A percentile compares a stretch with the other conserved stretches of the same genome.
Evolutionary conservation across 2,888 invertebrate species (phyloP).

Genomic region (Deroplatys truncata): DNA sequence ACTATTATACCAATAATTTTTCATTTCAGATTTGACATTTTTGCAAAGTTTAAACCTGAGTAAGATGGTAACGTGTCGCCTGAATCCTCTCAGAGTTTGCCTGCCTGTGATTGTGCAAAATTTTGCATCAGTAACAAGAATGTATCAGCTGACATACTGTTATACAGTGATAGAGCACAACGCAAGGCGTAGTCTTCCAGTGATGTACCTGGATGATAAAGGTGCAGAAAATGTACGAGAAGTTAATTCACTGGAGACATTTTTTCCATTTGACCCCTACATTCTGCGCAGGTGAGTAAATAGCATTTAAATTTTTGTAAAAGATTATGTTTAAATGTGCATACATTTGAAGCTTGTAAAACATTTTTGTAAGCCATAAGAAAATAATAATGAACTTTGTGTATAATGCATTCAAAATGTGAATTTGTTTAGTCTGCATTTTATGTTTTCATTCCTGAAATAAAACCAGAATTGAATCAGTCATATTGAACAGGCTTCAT

Average conservation of each 20-base stretch:
- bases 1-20: constrained; percentile 23
- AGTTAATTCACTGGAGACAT: constrained; percentile 56
- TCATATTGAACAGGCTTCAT: too few relatives aligned
- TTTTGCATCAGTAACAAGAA: constrained; percentile 75
- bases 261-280: constrained; percentile 92
- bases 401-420: background rate
- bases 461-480: too few relatives aligned
- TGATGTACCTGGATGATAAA: constrained; percentile 51
- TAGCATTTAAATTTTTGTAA: background rate
- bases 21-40: constrained; percentile 67
- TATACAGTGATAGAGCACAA: constrained; percentile 87
- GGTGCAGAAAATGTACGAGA: constrained; percentile 40
- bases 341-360: background rate
- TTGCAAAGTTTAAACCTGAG: constrained; percentile 79
- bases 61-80: constrained; percentile 75
- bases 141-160: constrained; percentile 89
- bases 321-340: too few relatives aligned
- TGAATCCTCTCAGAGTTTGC: constrained; percentile 87
- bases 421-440: too few relatives aligned
- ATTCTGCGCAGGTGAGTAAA: constrained; percentile 58
- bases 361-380: background rate
- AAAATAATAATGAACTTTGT: background rate
- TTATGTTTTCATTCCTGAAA: too few relatives aligned
- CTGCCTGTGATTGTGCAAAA: constrained; percentile 70
- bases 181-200: constrained; percentile 56